Evolutionary conservation across 2,797 vertebrate species (phyloP).

Genomic region (Platalea minor): DNA sequence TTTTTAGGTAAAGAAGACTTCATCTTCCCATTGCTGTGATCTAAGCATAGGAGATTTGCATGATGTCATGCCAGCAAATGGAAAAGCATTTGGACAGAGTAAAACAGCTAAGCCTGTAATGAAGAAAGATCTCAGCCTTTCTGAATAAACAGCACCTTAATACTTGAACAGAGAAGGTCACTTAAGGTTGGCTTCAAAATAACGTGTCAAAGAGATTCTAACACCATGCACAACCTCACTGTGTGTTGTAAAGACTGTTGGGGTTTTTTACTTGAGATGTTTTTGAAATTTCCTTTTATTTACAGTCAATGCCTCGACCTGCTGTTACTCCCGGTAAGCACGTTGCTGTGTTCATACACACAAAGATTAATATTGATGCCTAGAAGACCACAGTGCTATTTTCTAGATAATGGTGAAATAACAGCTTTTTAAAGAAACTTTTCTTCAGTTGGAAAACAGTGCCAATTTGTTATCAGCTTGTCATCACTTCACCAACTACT

Average conservation of each 20-base stretch:
- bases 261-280: neutral
- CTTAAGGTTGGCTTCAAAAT: neutral
- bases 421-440: neutral
- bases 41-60: neutral
- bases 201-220: neutral
- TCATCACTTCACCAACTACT: neutral
- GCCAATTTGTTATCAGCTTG: neutral
- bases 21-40: neutral
- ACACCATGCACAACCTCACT: neutral
- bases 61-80: neutral
- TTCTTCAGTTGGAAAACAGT: neutral
- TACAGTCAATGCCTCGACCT: neutral
- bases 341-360: neutral
- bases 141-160: neutral
- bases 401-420: neutral
- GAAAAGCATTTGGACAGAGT: neutral
- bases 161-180: neutral
- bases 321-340: neutral
- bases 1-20: neutral
- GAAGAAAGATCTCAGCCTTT: neutral
- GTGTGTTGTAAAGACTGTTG: neutral
- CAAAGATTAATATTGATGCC: neutral
- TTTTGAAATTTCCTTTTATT: neutral
- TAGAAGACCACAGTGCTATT: neutral
- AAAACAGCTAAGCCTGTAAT: neutral